Conservation (phyloP, 2,113 vertebrate species). For the Siniperca knerii region DNA sequence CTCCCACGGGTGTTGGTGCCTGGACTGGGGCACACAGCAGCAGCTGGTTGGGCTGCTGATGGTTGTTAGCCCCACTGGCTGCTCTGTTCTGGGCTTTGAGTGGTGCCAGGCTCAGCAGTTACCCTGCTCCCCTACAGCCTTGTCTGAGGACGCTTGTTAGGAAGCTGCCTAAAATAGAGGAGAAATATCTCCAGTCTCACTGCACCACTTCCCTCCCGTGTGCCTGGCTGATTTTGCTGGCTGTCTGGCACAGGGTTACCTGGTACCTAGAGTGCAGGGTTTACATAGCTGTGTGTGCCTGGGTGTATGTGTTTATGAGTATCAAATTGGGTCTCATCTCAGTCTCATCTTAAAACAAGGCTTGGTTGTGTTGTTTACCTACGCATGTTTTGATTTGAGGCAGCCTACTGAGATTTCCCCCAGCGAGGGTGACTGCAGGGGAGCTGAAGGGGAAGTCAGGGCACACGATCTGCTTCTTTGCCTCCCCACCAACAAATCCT, state of each 20-base stretch:
- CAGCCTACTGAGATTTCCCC: conserved; percentile 48
- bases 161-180: conserved; percentile 79
- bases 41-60: conserved; percentile 82
- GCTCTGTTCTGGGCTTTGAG: conserved; percentile 74
- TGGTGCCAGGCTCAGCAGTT: conserved; percentile 79
- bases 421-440: conserved; percentile 37
- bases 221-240: conserved; percentile 74
- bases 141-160: conserved; percentile 81
- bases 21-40: conserved; percentile 77
- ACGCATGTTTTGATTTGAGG: conserved; percentile 62
- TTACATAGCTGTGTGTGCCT: conserved; percentile 33
- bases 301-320: conserved; percentile 31
- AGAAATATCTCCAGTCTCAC: conserved; percentile 75
- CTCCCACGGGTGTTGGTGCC: conserved; percentile 77
- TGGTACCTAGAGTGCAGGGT: conserved; percentile 58
- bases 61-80: conserved; percentile 81
- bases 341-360: conserved; percentile 45
- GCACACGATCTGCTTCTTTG: conserved; percentile 26
- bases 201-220: conserved; percentile 75
- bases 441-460: conserved; percentile 51
- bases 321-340: conserved; percentile 45
- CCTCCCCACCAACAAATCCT: conserved; percentile 43
- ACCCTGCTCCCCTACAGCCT: conserved; percentile 75
- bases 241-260: conserved; percentile 68
- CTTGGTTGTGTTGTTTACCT: conserved; percentile 57